A percentile compares a stretch with the other conserved stretches of the same genome.
These are phyloP conservation scores for Scatophagus argus DNA, from an alignment of 2,113 vertebrate genomes.

Conservation along the genomic window DNA sequence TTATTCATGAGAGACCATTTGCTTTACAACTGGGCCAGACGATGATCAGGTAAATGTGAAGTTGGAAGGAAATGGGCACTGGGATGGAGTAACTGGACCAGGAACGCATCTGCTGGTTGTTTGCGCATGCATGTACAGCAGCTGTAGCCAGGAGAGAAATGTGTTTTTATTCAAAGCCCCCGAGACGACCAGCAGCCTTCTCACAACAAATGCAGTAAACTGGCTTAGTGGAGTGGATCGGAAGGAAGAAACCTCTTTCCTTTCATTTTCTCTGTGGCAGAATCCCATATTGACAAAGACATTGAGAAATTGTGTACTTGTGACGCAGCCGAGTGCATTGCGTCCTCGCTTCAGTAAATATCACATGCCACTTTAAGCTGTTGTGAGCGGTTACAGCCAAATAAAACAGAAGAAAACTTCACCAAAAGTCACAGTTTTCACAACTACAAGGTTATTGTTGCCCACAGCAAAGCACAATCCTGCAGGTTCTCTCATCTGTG, in stretches of 20 bases:
- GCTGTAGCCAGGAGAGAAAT: conserved; percentile 67
- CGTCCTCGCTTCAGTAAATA: conserved; percentile 46
- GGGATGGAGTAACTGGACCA: conserved; percentile 57
- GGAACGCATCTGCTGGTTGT: conserved; percentile 77
- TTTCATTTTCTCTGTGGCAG: conserved; percentile 44
- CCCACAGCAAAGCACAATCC: conserved; percentile 31
- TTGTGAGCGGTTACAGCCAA: conserved; percentile 17
- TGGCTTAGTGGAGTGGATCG: conserved; percentile 64
- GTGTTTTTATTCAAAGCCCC: conserved; percentile 68
- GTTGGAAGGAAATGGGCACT: conserved; percentile 37
- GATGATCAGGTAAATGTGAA: conserved; percentile 62
- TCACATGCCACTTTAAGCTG: conserved; percentile 35
- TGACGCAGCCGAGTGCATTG: conserved; percentile 26
- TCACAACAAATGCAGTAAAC: conserved; percentile 66
- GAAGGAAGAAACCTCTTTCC: conserved; percentile 46
- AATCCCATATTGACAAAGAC: conserved; percentile 57
- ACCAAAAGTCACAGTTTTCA: conserved; percentile 23
- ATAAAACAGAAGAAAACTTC: conserved; percentile 39
- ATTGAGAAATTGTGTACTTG: conserved; percentile 23
- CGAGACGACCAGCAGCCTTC: conserved; percentile 60
- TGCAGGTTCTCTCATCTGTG: conserved; percentile 44
- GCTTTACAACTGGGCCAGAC: conserved; percentile 36
- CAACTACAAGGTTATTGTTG: neutral
- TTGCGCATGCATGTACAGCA: conserved; percentile 73
- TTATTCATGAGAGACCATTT: conserved; percentile 62